Conservation (phyloP, 2,113 vertebrate species). For the Chaetodon trifascialis region DNA sequence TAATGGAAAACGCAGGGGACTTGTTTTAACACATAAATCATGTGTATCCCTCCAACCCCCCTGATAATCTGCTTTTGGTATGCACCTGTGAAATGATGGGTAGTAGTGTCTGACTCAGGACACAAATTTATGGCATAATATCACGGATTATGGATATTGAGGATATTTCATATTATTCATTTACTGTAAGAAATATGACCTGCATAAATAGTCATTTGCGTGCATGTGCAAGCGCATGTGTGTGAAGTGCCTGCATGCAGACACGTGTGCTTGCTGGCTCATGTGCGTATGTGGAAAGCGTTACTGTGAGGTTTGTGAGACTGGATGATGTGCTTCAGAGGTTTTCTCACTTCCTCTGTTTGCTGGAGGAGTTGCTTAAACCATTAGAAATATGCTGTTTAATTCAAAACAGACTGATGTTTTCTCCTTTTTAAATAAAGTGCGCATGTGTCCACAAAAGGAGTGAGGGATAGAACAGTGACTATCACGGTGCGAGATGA, state of each 20-base stretch:
- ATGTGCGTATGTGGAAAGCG: conserved; percentile 6
- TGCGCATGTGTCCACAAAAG: not conserved
- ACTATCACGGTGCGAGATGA: not conserved
- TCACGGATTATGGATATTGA: conserved; percentile 81
- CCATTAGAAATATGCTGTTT: conserved; percentile 83
- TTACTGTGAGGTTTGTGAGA: conserved; percentile 30
- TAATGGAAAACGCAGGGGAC: conserved; percentile 82
- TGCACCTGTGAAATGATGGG: conserved; percentile 77
- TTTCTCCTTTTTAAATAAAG: not conserved
- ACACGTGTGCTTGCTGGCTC: conserved; percentile 5
- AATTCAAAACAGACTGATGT: conserved; percentile 6
- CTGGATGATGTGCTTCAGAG: conserved; percentile 22
- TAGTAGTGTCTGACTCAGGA: conserved; percentile 69
- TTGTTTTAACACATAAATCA: conserved; percentile 86
- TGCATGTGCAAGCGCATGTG: conserved; percentile 22
- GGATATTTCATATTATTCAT: conserved; percentile 80
- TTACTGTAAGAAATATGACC: conserved; percentile 76
- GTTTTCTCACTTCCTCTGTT: conserved; percentile 29
- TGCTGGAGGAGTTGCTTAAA: conserved; percentile 77
- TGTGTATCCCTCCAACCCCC: conserved; percentile 63
- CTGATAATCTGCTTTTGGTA: conserved; percentile 69
- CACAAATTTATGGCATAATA: conserved; percentile 83
- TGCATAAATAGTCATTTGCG: conserved; percentile 64
- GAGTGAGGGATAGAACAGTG: not conserved
- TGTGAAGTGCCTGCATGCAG: not conserved